Conservation (phyloP, 2,797 vertebrate species). For the Bucorvus abyssinicus region DNA sequence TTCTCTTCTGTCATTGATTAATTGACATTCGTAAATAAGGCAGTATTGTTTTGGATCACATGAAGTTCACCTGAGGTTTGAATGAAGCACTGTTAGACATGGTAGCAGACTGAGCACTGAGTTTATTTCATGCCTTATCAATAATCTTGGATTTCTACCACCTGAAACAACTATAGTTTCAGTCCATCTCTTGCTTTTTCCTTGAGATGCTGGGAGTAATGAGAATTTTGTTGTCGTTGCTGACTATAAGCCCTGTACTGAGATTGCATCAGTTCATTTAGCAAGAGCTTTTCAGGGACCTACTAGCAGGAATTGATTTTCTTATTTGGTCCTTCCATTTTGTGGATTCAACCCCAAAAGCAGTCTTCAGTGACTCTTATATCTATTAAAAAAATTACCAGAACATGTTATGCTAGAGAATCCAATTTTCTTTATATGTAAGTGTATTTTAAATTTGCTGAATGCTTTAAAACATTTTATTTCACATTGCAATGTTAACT, state of each 20-base stretch:
- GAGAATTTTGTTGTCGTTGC: conserved; percentile 59
- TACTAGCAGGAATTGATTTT: conserved; percentile 63
- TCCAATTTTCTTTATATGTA: conserved; percentile 29
- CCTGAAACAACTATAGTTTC: conserved; percentile 20
- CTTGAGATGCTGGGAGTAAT: conserved; percentile 53
- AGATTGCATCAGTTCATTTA: conserved; percentile 75
- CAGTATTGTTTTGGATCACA: conserved; percentile 8
- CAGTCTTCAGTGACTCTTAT: conserved; percentile 18
- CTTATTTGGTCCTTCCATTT: conserved; percentile 61
- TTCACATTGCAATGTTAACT: neutral
- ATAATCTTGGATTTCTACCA: conserved; percentile 55
- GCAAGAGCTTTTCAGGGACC: conserved; percentile 61
- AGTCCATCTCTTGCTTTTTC: conserved; percentile 34
- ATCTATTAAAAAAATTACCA: conserved; percentile 40
- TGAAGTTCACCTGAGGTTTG: neutral
- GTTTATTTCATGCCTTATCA: conserved; percentile 22
- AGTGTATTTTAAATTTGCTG: neutral
- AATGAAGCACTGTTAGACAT: conserved; percentile 5
- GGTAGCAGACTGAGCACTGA: neutral
- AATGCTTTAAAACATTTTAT: neutral
- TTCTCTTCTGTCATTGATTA: conserved; percentile 41
- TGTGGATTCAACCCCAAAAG: conserved; percentile 43
- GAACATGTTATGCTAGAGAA: neutral
- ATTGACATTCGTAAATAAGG: conserved; percentile 13
- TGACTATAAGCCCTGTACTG: conserved; percentile 12